Conservation (phyloP, 2,797 vertebrate species). For the Delichon dasypus region DNA sequence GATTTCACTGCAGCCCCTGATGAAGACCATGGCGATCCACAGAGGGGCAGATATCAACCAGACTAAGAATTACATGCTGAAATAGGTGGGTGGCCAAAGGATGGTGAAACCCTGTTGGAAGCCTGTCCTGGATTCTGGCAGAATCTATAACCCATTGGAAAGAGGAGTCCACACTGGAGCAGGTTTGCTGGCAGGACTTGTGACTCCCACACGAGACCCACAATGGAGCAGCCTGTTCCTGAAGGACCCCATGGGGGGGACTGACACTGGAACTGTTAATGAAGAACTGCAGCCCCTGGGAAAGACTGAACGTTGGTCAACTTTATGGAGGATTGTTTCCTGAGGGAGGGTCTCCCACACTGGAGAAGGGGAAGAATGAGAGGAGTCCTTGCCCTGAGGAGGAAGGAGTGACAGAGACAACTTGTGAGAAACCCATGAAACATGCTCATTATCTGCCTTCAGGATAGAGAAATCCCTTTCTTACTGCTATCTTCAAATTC, state of each 20-base stretch:
- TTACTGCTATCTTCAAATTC: not conserved
- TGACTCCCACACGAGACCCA: no score
- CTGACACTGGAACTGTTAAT: not conserved
- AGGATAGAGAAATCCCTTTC: not conserved
- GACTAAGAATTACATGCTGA: not conserved
- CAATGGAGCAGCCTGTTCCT: not conserved
- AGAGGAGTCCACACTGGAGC: not conserved
- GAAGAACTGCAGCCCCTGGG: not conserved
- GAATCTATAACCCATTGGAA: not conserved
- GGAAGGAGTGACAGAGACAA: not conserved
- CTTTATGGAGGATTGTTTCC: not conserved
- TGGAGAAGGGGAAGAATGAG: not conserved
- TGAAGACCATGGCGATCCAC: no score
- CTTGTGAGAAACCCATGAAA: not conserved
- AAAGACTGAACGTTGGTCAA: not conserved
- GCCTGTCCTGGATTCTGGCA: not conserved
- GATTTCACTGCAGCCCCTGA: not conserved
- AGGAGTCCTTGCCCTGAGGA: not conserved
- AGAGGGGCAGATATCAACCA: not conserved
- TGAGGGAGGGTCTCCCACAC: fast-evolving
- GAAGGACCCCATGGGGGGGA: not conserved
- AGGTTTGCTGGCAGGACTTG: not conserved
- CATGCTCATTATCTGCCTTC: not conserved
- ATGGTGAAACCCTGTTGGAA: not conserved
- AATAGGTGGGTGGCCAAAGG: not conserved